A percentile compares a stretch with the other conserved stretches of the same genome.
phyloP scores from a whole-genome alignment of 1,140 invertebrate species.

The silkworm (Bombyx mori) region ASM3026992v2 NC_085129.1:5604001-5604500 shows the following conservation, averaged over 20 bases:
- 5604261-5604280: conserved; percentile 45
- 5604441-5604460: too few species aligned
- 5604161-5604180: conserved; percentile 42
- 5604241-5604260: conserved; percentile 62
- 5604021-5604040: too few species aligned
- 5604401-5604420: conserved; percentile 1
- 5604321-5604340: conserved; percentile 52
- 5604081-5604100: too few species aligned
- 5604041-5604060: too few species aligned
- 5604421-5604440: too few species aligned
- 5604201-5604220: conserved; percentile 58
- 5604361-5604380: conserved; percentile 46
- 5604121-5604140: conserved; percentile 27
- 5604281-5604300: conserved; percentile 59
- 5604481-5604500: too few species aligned
- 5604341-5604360: conserved; percentile 43
- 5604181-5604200: conserved; percentile 27
- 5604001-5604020: too few species aligned
- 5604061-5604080: too few species aligned
- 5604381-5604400: conserved; percentile 13
- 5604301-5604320: conserved; percentile 55
- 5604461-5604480: too few species aligned
- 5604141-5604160: conserved; percentile 32
- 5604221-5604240: conserved; percentile 44
- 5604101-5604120: too few species aligned